Conservation (phyloP, 2,113 vertebrate genomes). For the Pterophyllum scalare region DNA sequence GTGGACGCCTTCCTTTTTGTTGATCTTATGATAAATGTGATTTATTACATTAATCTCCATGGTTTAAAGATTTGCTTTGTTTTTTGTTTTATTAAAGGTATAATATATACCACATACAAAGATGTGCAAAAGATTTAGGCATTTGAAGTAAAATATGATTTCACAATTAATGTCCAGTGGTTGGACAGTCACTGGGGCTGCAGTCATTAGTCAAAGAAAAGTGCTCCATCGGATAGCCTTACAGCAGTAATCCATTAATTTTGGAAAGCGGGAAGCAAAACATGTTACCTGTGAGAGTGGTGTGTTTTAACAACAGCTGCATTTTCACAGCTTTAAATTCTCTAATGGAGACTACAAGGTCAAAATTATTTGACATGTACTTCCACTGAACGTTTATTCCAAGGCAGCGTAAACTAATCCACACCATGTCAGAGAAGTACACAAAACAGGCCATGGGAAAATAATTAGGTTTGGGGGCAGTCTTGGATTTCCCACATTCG, state of each 20-base stretch:
- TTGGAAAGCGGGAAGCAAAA: neutral
- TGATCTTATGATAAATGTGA: neutral
- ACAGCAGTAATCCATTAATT: neutral
- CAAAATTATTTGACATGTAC: neutral
- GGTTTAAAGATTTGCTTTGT: neutral
- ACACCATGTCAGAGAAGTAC: neutral
- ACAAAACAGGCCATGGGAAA: neutral
- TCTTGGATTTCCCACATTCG: constrained; percentile 4
- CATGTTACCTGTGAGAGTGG: neutral
- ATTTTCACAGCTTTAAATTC: neutral
- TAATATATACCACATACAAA: neutral
- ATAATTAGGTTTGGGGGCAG: constrained; percentile 2
- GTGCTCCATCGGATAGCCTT: neutral
- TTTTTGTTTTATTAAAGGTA: neutral
- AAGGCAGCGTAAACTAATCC: neutral
- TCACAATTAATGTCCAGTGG: neutral
- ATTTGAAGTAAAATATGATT: neutral
- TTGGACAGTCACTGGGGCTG: neutral
- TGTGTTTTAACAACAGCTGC: constrained; percentile 4
- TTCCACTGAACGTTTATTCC: constrained; percentile 4
- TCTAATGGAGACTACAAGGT: constrained; percentile 7
- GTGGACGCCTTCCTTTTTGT: too few relatives aligned
- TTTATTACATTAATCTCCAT: neutral
- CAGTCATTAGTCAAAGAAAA: constrained; percentile 10
- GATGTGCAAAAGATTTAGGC: neutral